phyloP scores from a whole-genome alignment of 2,888 invertebrate species.

The Eudasyphora cyanicolor region DNA sequence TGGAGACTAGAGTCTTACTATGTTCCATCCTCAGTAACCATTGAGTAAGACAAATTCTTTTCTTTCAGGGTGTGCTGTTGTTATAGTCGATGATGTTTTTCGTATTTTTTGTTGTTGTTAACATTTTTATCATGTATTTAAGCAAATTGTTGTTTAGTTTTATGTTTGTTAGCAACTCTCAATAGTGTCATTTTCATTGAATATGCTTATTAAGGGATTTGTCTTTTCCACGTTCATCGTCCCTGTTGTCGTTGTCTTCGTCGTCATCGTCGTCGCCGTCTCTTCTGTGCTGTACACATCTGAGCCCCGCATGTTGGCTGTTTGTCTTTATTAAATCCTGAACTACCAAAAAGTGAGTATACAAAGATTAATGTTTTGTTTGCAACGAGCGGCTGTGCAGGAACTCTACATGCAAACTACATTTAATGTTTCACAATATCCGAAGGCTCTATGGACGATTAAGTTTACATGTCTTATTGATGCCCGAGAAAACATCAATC shows the following conservation, averaged over 20 bases:
- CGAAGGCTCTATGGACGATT: too few relatives aligned
- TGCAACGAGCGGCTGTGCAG: too few relatives aligned
- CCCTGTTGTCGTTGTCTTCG: neutral
- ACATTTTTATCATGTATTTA: conserved; percentile 56
- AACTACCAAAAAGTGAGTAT: too few relatives aligned
- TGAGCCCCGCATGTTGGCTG: neutral
- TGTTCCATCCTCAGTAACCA: too few relatives aligned
- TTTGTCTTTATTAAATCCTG: neutral
- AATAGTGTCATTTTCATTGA: conserved; percentile 52
- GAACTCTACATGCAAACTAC: too few relatives aligned
- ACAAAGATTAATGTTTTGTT: too few relatives aligned
- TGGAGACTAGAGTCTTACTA: too few relatives aligned
- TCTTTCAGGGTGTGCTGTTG: neutral
- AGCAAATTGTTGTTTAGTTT: conserved; percentile 50
- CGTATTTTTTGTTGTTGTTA: conserved; percentile 26
- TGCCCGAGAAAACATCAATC: too few relatives aligned
- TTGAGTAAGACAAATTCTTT: too few relatives aligned
- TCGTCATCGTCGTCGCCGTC: neutral
- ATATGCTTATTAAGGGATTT: conserved; percentile 60
- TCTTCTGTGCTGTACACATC: neutral
- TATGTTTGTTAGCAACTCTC: conserved; percentile 55
- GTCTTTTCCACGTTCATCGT: conserved; percentile 3
- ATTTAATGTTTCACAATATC: too few relatives aligned
- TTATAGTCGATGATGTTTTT: neutral
- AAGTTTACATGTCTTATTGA: too few relatives aligned